phyloP scores from a whole-genome alignment of 1,140 invertebrate genomes.

The Oppia nitens region DNA sequence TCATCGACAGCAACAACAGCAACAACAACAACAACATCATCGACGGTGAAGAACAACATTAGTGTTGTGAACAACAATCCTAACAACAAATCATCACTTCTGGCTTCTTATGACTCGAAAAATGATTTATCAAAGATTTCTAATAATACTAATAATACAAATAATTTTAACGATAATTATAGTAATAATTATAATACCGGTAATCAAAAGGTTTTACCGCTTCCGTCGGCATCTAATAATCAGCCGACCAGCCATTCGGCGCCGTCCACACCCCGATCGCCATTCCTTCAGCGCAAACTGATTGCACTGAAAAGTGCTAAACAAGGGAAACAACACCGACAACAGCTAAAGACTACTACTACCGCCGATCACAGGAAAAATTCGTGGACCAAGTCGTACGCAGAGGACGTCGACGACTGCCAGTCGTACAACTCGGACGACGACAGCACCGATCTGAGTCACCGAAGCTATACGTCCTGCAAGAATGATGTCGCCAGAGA shows the following conservation, averaged over 20 bases:
- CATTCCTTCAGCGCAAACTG: slow-evolving; percentile 7
- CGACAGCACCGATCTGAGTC: slow-evolving; percentile 5
- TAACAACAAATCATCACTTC: too few species aligned
- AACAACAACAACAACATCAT: too few species aligned
- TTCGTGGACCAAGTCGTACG: neutral
- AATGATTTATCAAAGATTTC: too few species aligned
- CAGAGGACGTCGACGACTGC: neutral
- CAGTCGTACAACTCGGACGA: neutral
- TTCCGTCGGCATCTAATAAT: too few species aligned
- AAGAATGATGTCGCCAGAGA: neutral
- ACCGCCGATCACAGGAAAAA: neutral
- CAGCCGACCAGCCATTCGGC: neutral
- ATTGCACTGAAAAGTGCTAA: neutral
- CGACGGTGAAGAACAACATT: too few species aligned
- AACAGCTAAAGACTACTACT: neutral
- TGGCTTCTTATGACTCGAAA: too few species aligned
- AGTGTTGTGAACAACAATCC: too few species aligned
- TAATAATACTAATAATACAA: too few species aligned
- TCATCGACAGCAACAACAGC: too few species aligned
- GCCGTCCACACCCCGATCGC: slow-evolving; percentile 8
- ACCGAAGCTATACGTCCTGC: slow-evolving; percentile 6
- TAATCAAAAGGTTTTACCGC: too few species aligned
- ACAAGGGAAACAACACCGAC: neutral
- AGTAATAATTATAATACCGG: too few species aligned
- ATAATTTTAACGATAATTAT: too few species aligned